A percentile compares a stretch with the other conserved stretches of the same genome.
Evolutionary conservation across 2,113 vertebrate genomes (phyloP).

Genomic region (Poicephalus meyeri): DNA sequence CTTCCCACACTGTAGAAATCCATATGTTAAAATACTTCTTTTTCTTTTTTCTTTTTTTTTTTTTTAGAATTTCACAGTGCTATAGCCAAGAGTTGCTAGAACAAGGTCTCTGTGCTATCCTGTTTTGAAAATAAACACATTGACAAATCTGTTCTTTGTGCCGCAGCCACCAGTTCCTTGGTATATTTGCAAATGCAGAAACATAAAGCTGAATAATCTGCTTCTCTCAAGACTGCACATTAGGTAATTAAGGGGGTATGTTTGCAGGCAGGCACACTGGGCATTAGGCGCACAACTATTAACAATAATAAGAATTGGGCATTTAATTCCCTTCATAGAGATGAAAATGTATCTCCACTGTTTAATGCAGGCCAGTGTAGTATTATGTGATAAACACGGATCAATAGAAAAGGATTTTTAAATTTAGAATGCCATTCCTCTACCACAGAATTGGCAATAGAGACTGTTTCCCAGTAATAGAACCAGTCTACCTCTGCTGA

Average conservation of each 20-base stretch:
- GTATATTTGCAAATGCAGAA: conserved; percentile 55
- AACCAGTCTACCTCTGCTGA: conserved; percentile 45
- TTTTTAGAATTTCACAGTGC: conserved; percentile 10
- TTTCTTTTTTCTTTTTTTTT: neutral
- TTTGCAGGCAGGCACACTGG: conserved; percentile 47
- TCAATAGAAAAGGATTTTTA: conserved; percentile 68
- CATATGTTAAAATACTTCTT: conserved; percentile 58
- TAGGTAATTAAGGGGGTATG: conserved; percentile 64
- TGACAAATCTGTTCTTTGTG: conserved; percentile 63
- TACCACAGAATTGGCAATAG: conserved; percentile 46
- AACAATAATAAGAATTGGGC: conserved; percentile 67
- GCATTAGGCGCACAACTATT: conserved; percentile 61
- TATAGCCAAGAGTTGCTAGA: conserved; percentile 57
- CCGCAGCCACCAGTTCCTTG: conserved; percentile 1
- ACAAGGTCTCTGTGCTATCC: conserved; percentile 48
- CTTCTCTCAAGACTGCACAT: conserved; percentile 60
- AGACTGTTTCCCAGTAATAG: conserved; percentile 42
- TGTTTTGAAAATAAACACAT: conserved; percentile 68
- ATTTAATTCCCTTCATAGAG: conserved; percentile 67
- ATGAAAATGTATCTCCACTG: conserved; percentile 30
- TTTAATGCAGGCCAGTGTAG: conserved; percentile 45
- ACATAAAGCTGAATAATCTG: conserved; percentile 55
- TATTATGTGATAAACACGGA: conserved; percentile 56
- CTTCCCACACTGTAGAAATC: conserved; percentile 49
- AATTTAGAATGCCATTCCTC: conserved; percentile 51